Percentiles rank a stretch among this genome's conserved stretches.
phyloP scores from a whole-genome alignment of 1,140 invertebrate species.

The Aphaenogaster rudis region DNA sequence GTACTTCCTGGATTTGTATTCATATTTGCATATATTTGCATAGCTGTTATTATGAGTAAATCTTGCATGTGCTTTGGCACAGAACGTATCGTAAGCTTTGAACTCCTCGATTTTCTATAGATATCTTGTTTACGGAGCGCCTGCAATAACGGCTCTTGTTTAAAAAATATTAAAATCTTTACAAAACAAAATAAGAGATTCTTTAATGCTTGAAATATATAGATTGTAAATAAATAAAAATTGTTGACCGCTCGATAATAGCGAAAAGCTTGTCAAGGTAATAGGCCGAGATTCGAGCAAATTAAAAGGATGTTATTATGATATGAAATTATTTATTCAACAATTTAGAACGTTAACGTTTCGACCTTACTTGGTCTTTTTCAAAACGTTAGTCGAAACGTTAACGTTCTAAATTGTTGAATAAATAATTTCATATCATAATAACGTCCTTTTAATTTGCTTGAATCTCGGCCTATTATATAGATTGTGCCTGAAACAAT shows the following conservation, averaged over 20 bases:
- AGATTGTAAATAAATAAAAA: too few relatives aligned
- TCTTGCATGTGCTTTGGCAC: not conserved
- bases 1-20: constrained; percentile 31
- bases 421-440: too few relatives aligned
- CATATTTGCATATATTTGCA: constrained; percentile 31
- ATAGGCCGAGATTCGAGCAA: too few relatives aligned
- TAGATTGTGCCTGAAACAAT: not conserved
- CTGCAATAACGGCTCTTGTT: not conserved
- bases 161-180: constrained; percentile 4
- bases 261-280: too few relatives aligned
- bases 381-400: too few relatives aligned
- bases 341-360: too few relatives aligned
- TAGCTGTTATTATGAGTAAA: constrained; percentile 14
- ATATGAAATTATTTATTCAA: too few relatives aligned
- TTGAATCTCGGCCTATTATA: not conserved
- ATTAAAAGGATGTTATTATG: too few relatives aligned
- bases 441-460: too few relatives aligned
- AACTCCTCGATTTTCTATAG: not conserved
- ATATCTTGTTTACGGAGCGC: not conserved
- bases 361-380: too few relatives aligned
- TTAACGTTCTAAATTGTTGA: too few relatives aligned
- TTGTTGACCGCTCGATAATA: too few relatives aligned
- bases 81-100: not conserved
- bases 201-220: not conserved
- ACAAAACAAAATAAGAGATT: not conserved